Evolutionary conservation across 1,140 invertebrate species (phyloP).

Genomic region (Drosophila parvula): DNA sequence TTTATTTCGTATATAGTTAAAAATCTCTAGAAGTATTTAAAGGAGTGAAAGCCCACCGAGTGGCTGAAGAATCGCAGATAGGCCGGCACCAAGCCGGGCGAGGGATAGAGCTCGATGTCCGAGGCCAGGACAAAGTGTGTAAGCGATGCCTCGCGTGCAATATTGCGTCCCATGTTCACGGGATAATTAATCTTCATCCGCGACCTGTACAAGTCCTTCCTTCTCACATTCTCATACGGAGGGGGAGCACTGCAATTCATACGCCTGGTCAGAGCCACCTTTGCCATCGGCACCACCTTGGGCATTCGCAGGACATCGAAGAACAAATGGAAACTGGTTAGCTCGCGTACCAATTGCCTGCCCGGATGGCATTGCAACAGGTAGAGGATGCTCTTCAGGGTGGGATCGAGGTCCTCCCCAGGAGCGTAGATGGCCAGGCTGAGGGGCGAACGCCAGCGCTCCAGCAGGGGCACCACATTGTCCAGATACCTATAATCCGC

Average conservation of each 20-base stretch:
- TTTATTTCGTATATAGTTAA: too few relatives aligned
- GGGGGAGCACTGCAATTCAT: slow-evolving; percentile 86
- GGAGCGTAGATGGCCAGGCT: slow-evolving; percentile 91
- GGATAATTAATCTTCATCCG: slow-evolving; percentile 91
- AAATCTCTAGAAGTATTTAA: background rate
- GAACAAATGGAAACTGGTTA: slow-evolving; percentile 93
- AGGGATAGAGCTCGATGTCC: slow-evolving; percentile 94
- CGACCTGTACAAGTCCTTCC: slow-evolving; percentile 88
- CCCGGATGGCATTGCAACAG: slow-evolving; percentile 87
- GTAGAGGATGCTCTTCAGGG: slow-evolving; percentile 88
- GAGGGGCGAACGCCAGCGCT: slow-evolving; percentile 88
- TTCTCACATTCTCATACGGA: slow-evolving; percentile 87
- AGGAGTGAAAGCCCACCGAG: background rate
- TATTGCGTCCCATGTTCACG: slow-evolving; percentile 93
- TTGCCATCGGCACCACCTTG: slow-evolving; percentile 87
- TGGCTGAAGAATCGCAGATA: background rate
- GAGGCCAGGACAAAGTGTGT: slow-evolving; percentile 93
- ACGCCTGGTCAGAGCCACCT: slow-evolving; percentile 87
- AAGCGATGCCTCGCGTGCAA: slow-evolving; percentile 90
- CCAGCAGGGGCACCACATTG: slow-evolving; percentile 92
- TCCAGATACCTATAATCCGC: slow-evolving; percentile 95
- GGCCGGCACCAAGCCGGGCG: slow-evolving; percentile 87
- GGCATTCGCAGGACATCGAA: slow-evolving; percentile 92
- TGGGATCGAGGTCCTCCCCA: slow-evolving; percentile 87
- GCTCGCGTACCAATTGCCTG: slow-evolving; percentile 88